These are phyloP conservation scores for Sceliomorpha sp. DNA, from an alignment of 2,888 invertebrate genomes.

Conservation along the genomic window DNA sequence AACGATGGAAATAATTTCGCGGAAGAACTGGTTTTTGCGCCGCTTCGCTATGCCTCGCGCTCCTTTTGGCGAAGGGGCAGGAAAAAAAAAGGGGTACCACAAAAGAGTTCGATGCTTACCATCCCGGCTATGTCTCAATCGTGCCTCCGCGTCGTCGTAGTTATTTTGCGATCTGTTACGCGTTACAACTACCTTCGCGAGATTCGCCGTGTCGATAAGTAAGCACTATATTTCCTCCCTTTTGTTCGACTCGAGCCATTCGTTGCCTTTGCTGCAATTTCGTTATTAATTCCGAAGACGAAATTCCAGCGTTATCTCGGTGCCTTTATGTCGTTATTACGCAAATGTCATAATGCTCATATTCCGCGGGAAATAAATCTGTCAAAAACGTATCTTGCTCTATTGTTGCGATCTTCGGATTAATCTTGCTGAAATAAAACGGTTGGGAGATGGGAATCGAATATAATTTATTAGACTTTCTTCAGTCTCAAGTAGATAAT, in stretches of 20 bases:
- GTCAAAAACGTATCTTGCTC: too few species aligned
- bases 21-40: conserved; percentile 63
- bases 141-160: conserved; percentile 45
- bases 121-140: conserved; percentile 60
- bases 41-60: conserved; percentile 11
- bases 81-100: conserved; percentile 28
- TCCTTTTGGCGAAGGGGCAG: too few species aligned
- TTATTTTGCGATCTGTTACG: conserved; percentile 57
- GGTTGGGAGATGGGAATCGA: too few species aligned
- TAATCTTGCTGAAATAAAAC: too few species aligned
- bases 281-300: too few species aligned
- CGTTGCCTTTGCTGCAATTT: conserved; percentile 7
- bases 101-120: conserved; percentile 40
- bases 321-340: too few species aligned
- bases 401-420: too few species aligned
- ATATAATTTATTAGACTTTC: too few species aligned
- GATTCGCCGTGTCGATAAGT: conserved; percentile 42
- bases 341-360: too few species aligned
- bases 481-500: too few species aligned
- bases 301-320: too few species aligned
- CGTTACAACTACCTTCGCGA: conserved; percentile 52
- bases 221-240: conserved; percentile 43
- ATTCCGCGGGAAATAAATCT: too few species aligned
- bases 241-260: conserved; percentile 41
- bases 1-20: conserved; percentile 69